Evolutionary conservation across 2,888 invertebrate genomes (phyloP).

Genomic region (Melinopterus prodromus): DNA sequence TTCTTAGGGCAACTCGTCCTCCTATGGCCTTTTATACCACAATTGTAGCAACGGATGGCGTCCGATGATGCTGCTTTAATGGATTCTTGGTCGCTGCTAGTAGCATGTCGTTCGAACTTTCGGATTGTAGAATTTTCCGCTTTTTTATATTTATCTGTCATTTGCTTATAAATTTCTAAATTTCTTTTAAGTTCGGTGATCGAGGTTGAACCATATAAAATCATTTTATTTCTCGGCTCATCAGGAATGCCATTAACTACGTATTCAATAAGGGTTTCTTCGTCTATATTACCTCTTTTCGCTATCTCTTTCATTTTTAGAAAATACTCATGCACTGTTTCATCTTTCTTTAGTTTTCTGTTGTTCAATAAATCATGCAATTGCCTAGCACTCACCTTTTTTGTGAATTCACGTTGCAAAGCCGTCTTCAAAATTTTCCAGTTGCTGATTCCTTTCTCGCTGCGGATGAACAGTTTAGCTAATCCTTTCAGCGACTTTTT

Average conservation of each 20-base stretch:
- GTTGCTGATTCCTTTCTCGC: slow-evolving; percentile 43
- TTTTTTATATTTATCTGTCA: slow-evolving; percentile 30
- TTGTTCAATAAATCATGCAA: slow-evolving; percentile 41
- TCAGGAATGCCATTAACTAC: slow-evolving; percentile 54
- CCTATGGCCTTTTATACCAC: slow-evolving; percentile 10
- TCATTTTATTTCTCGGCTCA: slow-evolving; percentile 40
- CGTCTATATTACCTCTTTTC: slow-evolving; percentile 50
- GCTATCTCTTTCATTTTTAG: slow-evolving; percentile 54
- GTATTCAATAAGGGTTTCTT: slow-evolving; percentile 53
- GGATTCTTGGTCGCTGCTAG: not conserved
- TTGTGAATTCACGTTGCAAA: slow-evolving; percentile 44
- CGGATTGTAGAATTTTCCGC: not conserved
- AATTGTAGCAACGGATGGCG: not conserved
- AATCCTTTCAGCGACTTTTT: slow-evolving; percentile 46
- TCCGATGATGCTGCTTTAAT: not conserved
- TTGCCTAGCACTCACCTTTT: slow-evolving; percentile 42
- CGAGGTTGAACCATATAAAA: slow-evolving; percentile 43
- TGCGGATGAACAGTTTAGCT: slow-evolving; percentile 46
- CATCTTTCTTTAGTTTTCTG: slow-evolving; percentile 49
- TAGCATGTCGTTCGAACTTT: not conserved
- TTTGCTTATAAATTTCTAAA: slow-evolving; percentile 37
- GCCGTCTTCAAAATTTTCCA: slow-evolving; percentile 42
- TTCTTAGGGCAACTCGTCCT: not conserved
- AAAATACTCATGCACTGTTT: slow-evolving; percentile 54
- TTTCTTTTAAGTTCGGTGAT: slow-evolving; percentile 42